Evolutionary conservation across 2,113 vertebrate species (phyloP).

Genomic region (Phyllostomus discolor): DNA sequence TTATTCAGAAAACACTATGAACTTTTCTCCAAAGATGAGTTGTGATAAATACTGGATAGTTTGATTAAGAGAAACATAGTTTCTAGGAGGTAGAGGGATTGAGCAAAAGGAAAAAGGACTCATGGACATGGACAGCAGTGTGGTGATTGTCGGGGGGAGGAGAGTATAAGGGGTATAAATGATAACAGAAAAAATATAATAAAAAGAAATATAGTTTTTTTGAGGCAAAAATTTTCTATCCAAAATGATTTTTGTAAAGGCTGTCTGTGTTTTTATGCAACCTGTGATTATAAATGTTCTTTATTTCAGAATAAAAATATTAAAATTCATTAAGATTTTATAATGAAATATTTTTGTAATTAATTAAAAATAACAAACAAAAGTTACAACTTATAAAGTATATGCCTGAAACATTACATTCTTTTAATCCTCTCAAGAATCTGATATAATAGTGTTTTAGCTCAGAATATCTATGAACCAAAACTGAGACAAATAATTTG

Average conservation of each 20-base stretch:
- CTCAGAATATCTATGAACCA: neutral
- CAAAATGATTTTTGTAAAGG: slow-evolving; percentile 80
- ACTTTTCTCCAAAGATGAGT: slow-evolving; percentile 51
- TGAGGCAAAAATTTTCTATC: slow-evolving; percentile 83
- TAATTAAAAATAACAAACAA: neutral
- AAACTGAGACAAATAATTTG: neutral
- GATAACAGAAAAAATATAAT: too few species aligned
- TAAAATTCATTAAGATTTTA: neutral
- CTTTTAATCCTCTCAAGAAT: neutral
- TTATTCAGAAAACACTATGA: slow-evolving; percentile 56
- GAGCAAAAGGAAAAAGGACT: too few species aligned
- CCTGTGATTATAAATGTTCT: slow-evolving; percentile 86
- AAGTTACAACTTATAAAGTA: neutral
- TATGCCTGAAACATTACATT: neutral
- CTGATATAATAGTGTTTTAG: neutral
- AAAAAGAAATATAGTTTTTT: slow-evolving; percentile 61
- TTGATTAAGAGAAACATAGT: slow-evolving; percentile 49
- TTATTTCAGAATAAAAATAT: slow-evolving; percentile 83
- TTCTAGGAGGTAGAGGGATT: too few species aligned
- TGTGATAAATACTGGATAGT: slow-evolving; percentile 69
- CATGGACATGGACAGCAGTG: too few species aligned
- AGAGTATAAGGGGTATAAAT: too few species aligned
- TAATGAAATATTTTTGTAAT: neutral
- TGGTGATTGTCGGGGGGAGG: too few species aligned
- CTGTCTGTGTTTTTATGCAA: slow-evolving; percentile 83